Conservation (phyloP, 2,797 vertebrate genomes). For the Onychomys torridus region DNA sequence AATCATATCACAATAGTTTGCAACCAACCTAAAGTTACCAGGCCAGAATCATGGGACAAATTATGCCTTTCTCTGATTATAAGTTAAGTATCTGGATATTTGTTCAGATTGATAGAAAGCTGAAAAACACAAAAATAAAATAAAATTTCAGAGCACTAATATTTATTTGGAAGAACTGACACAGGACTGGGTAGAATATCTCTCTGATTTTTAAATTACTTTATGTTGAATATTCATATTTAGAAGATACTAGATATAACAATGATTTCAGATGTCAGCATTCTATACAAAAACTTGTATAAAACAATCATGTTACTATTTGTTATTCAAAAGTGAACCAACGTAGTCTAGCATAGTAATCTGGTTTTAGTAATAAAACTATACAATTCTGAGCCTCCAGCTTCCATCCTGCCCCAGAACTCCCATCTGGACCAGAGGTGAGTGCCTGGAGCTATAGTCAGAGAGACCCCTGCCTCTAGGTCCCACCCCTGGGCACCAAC, state of each 20-base stretch:
- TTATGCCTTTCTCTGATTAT: neutral
- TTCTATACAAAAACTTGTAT: neutral
- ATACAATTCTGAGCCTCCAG: too few species aligned
- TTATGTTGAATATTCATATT: neutral
- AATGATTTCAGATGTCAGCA: neutral
- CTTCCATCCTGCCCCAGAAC: too few species aligned
- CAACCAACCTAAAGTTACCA: neutral
- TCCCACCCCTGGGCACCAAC: too few species aligned
- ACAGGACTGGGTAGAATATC: neutral
- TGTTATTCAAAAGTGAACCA: neutral
- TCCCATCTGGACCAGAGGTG: too few species aligned
- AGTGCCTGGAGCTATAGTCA: too few species aligned
- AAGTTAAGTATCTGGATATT: neutral
- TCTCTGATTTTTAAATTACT: neutral
- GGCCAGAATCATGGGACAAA: neutral
- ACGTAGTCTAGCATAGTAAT: neutral
- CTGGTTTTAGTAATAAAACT: constrained; percentile 11
- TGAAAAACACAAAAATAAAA: neutral
- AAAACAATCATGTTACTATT: neutral
- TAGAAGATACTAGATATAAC: constrained; percentile 33
- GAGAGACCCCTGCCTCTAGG: too few species aligned
- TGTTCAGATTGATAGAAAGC: neutral
- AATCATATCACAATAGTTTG: neutral
- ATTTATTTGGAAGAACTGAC: neutral
- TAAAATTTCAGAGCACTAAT: constrained; percentile 25